Percentiles rank a stretch among this genome's conserved stretches.
These are phyloP conservation scores for Holacanthella duospinosa DNA, from an alignment of 2,888 invertebrate genomes.

Conservation along the genomic window DNA sequence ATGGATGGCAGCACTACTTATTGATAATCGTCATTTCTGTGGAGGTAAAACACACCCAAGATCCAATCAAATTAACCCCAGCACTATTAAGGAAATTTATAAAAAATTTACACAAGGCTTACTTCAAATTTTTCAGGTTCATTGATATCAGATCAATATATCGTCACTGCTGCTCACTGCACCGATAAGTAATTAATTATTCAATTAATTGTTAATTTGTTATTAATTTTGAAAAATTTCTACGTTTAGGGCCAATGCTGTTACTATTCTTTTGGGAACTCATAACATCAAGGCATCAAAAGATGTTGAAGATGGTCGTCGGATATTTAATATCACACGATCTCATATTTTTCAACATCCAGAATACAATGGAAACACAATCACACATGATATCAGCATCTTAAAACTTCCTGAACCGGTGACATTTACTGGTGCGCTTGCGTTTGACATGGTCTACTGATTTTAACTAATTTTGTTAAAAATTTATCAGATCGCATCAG, in stretches of 20 bases:
- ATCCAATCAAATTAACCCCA: background rate
- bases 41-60: slow-evolving; percentile 16
- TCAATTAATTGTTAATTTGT: background rate
- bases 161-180: slow-evolving; percentile 36
- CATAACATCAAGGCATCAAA: slow-evolving; percentile 27
- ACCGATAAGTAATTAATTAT: slow-evolving; percentile 27
- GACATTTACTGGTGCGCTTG: slow-evolving; percentile 21
- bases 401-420: slow-evolving; percentile 28
- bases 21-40: slow-evolving; percentile 34
- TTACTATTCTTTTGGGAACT: slow-evolving; percentile 32
- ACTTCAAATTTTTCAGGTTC: background rate
- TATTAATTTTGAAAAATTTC: background rate
- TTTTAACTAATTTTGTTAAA: background rate
- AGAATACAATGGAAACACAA: slow-evolving; percentile 34
- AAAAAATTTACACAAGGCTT: background rate
- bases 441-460: background rate
- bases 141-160: slow-evolving; percentile 29
- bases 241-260: slow-evolving; percentile 21
- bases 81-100: no score
- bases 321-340: slow-evolving; percentile 29
- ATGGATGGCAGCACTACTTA: slow-evolving; percentile 36
- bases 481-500: slow-evolving; percentile 18
- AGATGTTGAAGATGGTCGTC: slow-evolving; percentile 17
- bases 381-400: slow-evolving; percentile 34
- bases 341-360: slow-evolving; percentile 33